Percentiles rank a stretch among this genome's conserved stretches.
These are phyloP conservation scores for Neuroscelio doddi DNA, from an alignment of 2,888 invertebrate genomes.

Conservation along the genomic window DNA sequence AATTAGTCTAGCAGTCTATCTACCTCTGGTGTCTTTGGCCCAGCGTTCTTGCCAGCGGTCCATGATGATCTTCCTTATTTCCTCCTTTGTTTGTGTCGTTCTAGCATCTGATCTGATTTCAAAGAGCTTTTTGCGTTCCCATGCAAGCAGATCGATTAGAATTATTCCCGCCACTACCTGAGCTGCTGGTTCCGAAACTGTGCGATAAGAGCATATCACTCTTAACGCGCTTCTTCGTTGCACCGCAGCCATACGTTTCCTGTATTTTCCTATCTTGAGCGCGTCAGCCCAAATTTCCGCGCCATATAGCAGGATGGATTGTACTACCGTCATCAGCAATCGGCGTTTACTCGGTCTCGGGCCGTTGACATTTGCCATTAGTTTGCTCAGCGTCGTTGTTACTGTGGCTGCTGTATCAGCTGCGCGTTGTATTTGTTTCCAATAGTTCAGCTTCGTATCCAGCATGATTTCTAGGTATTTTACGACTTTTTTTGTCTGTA, in stretches of 20 bases:
- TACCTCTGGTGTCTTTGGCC: conserved; percentile 9
- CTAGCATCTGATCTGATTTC: too few species aligned
- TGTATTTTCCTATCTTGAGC: conserved; percentile 26
- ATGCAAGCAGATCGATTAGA: conserved; percentile 47
- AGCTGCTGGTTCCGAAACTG: conserved; percentile 48
- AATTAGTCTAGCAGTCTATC: conserved; percentile 14
- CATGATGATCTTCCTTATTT: neutral
- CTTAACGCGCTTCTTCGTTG: conserved; percentile 36
- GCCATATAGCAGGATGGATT: conserved; percentile 47
- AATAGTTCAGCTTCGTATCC: conserved; percentile 40
- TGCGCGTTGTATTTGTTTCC: conserved; percentile 36
- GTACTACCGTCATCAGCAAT: conserved; percentile 30
- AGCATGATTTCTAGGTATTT: conserved; percentile 50
- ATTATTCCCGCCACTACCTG: conserved; percentile 42
- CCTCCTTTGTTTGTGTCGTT: neutral
- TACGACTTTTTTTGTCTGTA: conserved; percentile 8
- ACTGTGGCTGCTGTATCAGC: conserved; percentile 38
- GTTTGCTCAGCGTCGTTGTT: conserved; percentile 22
- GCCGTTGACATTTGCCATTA: conserved; percentile 24
- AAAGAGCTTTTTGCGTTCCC: conserved; percentile 13
- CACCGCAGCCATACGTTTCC: conserved; percentile 34
- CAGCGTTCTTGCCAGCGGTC: conserved; percentile 21
- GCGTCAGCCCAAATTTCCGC: conserved; percentile 40
- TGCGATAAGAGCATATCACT: conserved; percentile 45
- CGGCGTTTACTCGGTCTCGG: conserved; percentile 32